phyloP scores from a whole-genome alignment of 2,888 invertebrate genomes.

The Drosophila conformis region DNA sequence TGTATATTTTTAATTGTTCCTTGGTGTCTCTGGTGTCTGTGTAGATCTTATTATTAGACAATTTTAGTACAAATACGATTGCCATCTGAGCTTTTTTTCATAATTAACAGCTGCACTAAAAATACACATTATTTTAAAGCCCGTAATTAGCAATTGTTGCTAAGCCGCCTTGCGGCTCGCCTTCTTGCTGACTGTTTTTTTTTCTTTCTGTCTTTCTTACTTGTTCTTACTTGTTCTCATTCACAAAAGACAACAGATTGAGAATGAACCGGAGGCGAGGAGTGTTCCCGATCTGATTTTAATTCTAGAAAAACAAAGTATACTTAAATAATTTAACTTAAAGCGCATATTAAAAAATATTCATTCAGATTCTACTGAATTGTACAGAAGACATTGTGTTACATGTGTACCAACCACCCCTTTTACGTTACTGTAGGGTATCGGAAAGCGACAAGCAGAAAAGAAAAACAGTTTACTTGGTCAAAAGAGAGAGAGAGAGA shows the following conservation, averaged over 20 bases:
- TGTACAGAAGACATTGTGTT: no score
- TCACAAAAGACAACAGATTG: not conserved
- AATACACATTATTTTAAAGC: constrained; percentile 27
- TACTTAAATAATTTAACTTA: not conserved
- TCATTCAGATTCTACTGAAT: no score
- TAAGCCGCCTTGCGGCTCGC: constrained; percentile 9
- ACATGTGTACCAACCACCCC: not conserved
- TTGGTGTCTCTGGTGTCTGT: constrained; percentile 4
- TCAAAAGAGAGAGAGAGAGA: constrained; percentile 5
- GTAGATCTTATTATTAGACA: constrained; percentile 1
- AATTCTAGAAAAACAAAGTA: not conserved
- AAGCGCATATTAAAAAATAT: not conserved
- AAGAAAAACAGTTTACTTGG: constrained; percentile 58
- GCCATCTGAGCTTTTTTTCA: constrained; percentile 19
- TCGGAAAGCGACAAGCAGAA: not conserved
- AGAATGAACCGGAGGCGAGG: no score
- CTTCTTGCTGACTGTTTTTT: constrained; percentile 10
- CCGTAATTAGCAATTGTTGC: constrained; percentile 58
- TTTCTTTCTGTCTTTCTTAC: constrained; percentile 15
- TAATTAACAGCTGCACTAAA: constrained; percentile 65
- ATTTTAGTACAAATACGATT: constrained; percentile 2
- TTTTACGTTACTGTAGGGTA: constrained; percentile 14
- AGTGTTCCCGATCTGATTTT: not conserved
- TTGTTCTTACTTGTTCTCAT: constrained; percentile 18
- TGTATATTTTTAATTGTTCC: constrained; percentile 44